Conservation (phyloP, 2,888 invertebrate species). For the Cheilosia urbana region DNA sequence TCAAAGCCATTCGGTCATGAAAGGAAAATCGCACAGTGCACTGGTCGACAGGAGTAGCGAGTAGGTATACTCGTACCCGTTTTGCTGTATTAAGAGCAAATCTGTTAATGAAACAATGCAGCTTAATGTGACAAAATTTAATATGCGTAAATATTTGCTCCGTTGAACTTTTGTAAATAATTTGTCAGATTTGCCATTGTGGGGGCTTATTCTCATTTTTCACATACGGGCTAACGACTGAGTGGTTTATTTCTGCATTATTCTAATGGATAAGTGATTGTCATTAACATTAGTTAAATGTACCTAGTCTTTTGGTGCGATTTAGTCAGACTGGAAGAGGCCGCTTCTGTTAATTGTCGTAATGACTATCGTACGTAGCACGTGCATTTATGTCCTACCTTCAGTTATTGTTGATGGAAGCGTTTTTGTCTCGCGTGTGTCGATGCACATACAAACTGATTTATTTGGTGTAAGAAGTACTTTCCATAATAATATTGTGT, state of each 20-base stretch:
- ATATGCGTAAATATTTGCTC: slow-evolving; percentile 41
- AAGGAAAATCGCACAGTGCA: slow-evolving; percentile 7
- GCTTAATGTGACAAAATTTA: slow-evolving; percentile 52
- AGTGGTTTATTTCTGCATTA: slow-evolving; percentile 9
- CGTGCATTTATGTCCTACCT: too few relatives aligned
- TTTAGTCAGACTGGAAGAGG: slow-evolving; percentile 24
- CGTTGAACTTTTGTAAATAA: slow-evolving; percentile 40
- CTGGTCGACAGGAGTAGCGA: slow-evolving; percentile 8
- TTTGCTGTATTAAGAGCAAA: slow-evolving; percentile 3
- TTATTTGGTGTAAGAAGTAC: neutral
- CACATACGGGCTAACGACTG: neutral
- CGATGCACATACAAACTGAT: too few relatives aligned
- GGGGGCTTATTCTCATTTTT: slow-evolving; percentile 8
- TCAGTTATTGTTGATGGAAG: too few relatives aligned
- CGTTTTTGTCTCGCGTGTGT: neutral
- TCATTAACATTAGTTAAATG: slow-evolving; percentile 14
- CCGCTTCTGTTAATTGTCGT: slow-evolving; percentile 13
- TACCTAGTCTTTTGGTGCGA: neutral
- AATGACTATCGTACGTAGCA: neutral
- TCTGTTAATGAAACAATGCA: slow-evolving; percentile 43
- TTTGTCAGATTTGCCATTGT: slow-evolving; percentile 18
- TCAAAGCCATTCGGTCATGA: slow-evolving; percentile 23
- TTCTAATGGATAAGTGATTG: slow-evolving; percentile 41
- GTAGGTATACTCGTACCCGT: neutral
- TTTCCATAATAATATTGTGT: neutral